A percentile compares a stretch with the other conserved stretches of the same genome.
Conservation (phyloP, 2,797 vertebrate species). For the Pseudochirops cupreus region DNA sequence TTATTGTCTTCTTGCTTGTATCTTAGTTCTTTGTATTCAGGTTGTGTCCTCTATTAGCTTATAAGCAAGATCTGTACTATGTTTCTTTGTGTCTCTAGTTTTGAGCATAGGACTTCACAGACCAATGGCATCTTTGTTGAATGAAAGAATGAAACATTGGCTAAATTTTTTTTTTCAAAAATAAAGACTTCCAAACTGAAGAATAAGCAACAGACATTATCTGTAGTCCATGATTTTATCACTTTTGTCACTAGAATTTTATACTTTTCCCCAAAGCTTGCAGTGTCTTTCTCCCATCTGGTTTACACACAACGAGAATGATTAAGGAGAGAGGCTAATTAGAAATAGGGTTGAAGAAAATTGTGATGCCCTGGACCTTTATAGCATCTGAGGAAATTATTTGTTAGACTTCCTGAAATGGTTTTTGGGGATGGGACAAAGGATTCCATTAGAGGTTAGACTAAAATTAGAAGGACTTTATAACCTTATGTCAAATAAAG, state of each 20-base stretch:
- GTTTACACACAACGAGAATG: background rate
- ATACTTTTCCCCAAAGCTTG: background rate
- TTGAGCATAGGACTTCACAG: background rate
- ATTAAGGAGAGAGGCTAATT: background rate
- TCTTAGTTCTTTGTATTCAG: background rate
- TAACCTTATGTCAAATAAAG: background rate
- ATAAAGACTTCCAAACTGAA: background rate
- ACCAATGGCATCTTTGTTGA: background rate
- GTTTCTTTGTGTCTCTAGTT: background rate
- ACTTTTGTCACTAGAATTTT: background rate
- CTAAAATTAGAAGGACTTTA: background rate
- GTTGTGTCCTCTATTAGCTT: background rate
- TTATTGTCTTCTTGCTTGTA: background rate
- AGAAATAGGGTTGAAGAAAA: background rate
- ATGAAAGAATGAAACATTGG: background rate
- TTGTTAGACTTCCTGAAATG: background rate
- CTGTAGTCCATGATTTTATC: background rate
- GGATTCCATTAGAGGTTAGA: background rate
- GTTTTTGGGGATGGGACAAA: background rate
- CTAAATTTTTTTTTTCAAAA: background rate
- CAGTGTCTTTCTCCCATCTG: background rate
- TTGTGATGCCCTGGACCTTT: background rate
- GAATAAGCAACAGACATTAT: background rate
- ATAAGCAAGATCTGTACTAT: background rate
- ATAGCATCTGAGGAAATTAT: background rate